Base-by-base conservation (phyloP, 2,113 vertebrate genomes). In the Phyllostomus hastatus region DNA sequence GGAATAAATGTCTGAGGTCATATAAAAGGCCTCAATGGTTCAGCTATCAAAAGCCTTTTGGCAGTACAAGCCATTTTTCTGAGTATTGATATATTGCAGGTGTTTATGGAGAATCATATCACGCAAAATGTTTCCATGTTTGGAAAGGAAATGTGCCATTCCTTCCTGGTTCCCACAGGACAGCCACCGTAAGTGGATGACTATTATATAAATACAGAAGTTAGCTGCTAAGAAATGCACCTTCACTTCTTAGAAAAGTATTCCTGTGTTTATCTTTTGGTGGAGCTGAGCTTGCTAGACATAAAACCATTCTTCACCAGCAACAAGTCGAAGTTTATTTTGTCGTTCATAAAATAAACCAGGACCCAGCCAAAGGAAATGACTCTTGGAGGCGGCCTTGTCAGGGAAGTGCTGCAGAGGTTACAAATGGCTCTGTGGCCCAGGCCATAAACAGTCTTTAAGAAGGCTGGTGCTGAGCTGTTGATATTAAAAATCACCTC, bases 401-500 rank as follows among this genome's bases (percentile, higher is more conserved):
- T 98, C 97, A 85, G 31, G 46, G 91, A 95, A 91, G 31, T 89
- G 52, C 91, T 59, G 84, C 88, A 83, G 95, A 97, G 95, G 73
- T 97, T 98, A 98, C 70, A 95, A 98, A 98, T 97, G 0, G 57
- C 84, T 98, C 96, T 96, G 89, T 96, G 93, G 86, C 92, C 97
- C 50, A 84, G 94, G 97, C 97, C 90, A 96, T 97, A 97, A 98
- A 98, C 87, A 97, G 72, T 90, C 97, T 98, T 98, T 95, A 91
- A 95, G 95, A 98, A 98, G 87, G 75, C 95, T 97, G 57, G 84
- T 97, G 96, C 97, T 95, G 95, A 67, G 92, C 96, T 97, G 96
- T 95, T 98, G 97, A 95, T 98, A 97, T 97, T 98, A 97, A 97
- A 98, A 98, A 97, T 97, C 96, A 97, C 95, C 93, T 98, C 97